A percentile compares a stretch with the other conserved stretches of the same genome.
These are phyloP conservation scores for Heliconius charithonia DNA, from an alignment of 2,888 invertebrate species.

Conservation along the genomic window DNA sequence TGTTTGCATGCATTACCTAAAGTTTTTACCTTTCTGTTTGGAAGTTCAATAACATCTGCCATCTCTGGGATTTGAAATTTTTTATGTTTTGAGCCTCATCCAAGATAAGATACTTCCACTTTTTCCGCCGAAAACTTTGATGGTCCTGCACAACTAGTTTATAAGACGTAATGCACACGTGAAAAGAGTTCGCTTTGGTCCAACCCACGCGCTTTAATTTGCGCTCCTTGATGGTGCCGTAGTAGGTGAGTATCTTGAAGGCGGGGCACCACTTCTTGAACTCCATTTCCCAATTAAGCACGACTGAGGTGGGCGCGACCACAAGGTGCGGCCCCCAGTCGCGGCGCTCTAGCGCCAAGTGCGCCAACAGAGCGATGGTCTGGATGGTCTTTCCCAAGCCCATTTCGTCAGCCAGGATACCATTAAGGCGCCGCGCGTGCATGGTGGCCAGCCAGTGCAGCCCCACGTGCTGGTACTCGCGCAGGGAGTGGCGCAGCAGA, in stretches of 20 bases:
- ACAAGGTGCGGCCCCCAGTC: conserved; percentile 99
- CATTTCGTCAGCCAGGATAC: conserved; percentile 98
- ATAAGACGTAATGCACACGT: conserved; percentile 98
- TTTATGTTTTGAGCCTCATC: conserved; percentile 99
- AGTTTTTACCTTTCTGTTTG: conserved; percentile 91
- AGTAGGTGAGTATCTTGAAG: conserved; percentile 99
- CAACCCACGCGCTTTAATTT: conserved; percentile 96
- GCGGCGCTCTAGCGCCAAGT: conserved; percentile 94
- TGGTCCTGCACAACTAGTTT: conserved; percentile 99
- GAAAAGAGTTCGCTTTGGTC: conserved; percentile 99
- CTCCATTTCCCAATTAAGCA: conserved; percentile 99
- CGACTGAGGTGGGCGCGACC: conserved; percentile 99
- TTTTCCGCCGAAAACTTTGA: conserved; percentile 97
- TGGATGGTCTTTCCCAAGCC: conserved; percentile 98
- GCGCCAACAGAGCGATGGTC: conserved; percentile 96
- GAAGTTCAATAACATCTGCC: conserved; percentile 98
- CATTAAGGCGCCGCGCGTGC: conserved; percentile 97
- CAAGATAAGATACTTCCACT: conserved; percentile 98
- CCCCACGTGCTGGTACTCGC: conserved; percentile 99
- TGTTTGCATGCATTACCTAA: conserved; percentile 40
- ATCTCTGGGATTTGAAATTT: conserved; percentile 99
- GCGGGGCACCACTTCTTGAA: conserved; percentile 99
- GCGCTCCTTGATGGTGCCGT: conserved; percentile 97
- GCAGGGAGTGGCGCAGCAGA: conserved; percentile 93
- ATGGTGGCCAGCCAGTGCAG: conserved; percentile 98